Evolutionary conservation across 2,888 invertebrate genomes (phyloP), one percentile per base, ranked within the genome.

Genomic region (Phrixothrix hirtus): DNA sequence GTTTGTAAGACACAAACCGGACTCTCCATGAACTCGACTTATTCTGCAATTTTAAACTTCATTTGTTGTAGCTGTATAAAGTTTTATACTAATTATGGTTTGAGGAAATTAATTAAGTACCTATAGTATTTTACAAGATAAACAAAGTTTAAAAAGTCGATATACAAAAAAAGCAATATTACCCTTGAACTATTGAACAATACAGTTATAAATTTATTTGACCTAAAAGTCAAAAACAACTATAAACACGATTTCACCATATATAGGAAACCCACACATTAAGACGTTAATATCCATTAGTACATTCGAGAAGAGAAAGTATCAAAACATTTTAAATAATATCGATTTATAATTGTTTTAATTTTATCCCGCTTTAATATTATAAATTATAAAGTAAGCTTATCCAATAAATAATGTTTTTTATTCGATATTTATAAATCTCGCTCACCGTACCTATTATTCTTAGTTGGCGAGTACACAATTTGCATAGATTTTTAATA

Each of bases 171-270:
- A 31, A 7, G 12, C 9, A 25, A 26, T 34, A 34, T 14, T 29
- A 27, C 9, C 39, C 39, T 38, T 47, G 32, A 39, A 47, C 38
- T 16, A 16, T 21, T 30, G 14, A 7, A 34, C 39, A 38, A 39
- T 41, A 17, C 17, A 16, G 35, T 31, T 16, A 45, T 45, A 45
- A 45, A 45, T 51, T 49, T 45, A 14, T 42, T 39, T 25, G 30
- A 36, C 39, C 39, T 36, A 51, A 41, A 51, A 51, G 26, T 32
- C 10, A 35, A 34, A 49, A 42, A 30, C 29, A 43, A 21, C 25
- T 50, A 50, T 27, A 39, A 35, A 35, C 39, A 29, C 27, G 51
- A 34, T 44, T 45, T 44, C 13, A 45, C 45, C 45, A 45, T 45
- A 45, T 51, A 26, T 14, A 44, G 12, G 37, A 38, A 51, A 39